Conservation (phyloP, 2,888 invertebrate species). For the Crematogaster levior region DNA sequence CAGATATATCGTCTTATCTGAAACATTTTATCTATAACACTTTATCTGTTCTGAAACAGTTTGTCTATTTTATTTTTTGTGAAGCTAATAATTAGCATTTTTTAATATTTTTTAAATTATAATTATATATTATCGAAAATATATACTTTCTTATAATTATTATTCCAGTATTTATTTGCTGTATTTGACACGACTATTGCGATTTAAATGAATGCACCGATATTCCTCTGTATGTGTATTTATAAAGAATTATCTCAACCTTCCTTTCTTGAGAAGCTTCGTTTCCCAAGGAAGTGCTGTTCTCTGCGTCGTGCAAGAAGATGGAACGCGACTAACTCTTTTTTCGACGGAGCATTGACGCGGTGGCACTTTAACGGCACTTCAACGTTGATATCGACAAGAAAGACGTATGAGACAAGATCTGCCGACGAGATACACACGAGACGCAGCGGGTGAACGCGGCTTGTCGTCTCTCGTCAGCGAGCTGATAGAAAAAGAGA, state of each 20-base stretch:
- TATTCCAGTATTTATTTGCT: neutral
- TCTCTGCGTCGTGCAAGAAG: conserved; percentile 22
- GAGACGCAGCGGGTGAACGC: conserved; percentile 59
- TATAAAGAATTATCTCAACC: neutral
- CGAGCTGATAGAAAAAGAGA: conserved; percentile 27
- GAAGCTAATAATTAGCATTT: neutral
- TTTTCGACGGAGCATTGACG: conserved; percentile 33
- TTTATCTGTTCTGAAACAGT: neutral
- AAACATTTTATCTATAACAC: neutral
- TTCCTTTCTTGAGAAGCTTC: neutral
- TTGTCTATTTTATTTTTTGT: neutral
- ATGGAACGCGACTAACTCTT: conserved; percentile 39
- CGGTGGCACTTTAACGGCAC: conserved; percentile 56
- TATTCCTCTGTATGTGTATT: neutral
- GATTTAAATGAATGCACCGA: neutral
- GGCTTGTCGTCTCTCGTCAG: conserved; percentile 62
- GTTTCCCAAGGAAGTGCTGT: conserved; percentile 3
- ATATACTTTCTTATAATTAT: conserved; percentile 1
- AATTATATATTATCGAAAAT: conserved; percentile 3
- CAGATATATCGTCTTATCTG: neutral
- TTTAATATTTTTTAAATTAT: neutral
- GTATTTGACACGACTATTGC: neutral
- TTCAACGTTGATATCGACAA: conserved; percentile 56
- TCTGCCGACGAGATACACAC: conserved; percentile 64
- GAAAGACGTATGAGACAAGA: conserved; percentile 57